These are phyloP conservation scores for Aphaenogaster floridana DNA, from an alignment of 1,140 invertebrate species.

Conservation along the genomic window DNA sequence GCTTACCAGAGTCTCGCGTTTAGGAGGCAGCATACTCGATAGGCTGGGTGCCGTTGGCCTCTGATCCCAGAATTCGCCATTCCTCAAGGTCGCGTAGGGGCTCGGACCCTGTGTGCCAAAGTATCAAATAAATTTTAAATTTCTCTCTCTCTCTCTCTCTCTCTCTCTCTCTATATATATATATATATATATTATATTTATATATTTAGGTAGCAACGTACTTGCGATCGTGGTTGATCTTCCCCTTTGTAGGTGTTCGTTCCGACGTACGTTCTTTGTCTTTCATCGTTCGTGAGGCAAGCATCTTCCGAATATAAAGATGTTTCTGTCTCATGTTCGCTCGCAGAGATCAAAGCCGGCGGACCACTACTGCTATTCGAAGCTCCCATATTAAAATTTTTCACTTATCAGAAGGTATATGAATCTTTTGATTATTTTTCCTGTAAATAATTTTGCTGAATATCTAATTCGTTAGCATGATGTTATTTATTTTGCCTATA, in stretches of 20 bases:
- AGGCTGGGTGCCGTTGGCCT: conserved; percentile 70
- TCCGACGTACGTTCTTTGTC: conserved; percentile 64
- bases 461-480: neutral
- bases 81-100: conserved; percentile 66
- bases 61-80: conserved; percentile 74
- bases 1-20: conserved; percentile 75
- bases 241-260: conserved; percentile 34
- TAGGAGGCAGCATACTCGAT: conserved; percentile 65
- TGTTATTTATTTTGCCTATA: neutral
- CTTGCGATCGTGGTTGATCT: conserved; percentile 69
- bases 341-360: conserved; percentile 7
- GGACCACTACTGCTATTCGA: conserved; percentile 62
- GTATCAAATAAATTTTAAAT: conserved; percentile 15
- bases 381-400: conserved; percentile 66
- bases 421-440: neutral
- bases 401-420: conserved; percentile 32
- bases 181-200: too few relatives aligned
- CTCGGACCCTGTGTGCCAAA: conserved; percentile 58
- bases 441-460: neutral
- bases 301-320: conserved; percentile 45
- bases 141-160: neutral
- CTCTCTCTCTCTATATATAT: neutral
- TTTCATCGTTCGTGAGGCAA: conserved; percentile 59
- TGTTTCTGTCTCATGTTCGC: conserved; percentile 31
- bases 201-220: conserved; percentile 14